Percentiles rank a stretch among this genome's conserved stretches.
Evolutionary conservation across 2,113 vertebrate genomes (phyloP).

Genomic region (Calonectris borealis): DNA sequence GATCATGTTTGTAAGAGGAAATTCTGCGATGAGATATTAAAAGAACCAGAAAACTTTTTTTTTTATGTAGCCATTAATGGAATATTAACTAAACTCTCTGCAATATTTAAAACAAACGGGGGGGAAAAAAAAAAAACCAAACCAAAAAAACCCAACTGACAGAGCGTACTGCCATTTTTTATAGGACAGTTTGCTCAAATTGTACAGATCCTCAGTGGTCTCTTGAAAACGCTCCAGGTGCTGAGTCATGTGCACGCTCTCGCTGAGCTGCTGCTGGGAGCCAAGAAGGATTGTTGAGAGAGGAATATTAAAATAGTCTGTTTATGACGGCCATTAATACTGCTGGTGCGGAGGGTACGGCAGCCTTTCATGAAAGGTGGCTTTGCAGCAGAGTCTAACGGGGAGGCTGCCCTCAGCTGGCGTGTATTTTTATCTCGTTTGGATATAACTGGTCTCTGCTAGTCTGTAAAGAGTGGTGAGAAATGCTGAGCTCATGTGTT

Average conservation of each 20-base stretch:
- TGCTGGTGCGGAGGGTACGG: background rate
- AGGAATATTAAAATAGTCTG: conserved; percentile 17
- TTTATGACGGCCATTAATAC: conserved; percentile 22
- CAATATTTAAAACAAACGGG: background rate
- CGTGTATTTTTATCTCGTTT: background rate
- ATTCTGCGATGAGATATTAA: background rate
- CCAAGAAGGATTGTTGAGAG: background rate
- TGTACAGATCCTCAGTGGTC: background rate
- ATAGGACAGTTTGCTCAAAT: background rate
- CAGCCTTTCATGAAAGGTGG: background rate
- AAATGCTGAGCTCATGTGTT: background rate
- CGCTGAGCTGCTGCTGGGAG: background rate
- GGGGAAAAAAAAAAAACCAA: background rate
- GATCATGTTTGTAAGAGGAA: background rate
- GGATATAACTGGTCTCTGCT: background rate
- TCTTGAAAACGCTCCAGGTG: conserved; percentile 45
- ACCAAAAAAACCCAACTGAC: background rate
- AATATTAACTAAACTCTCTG: background rate
- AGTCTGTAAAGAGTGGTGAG: background rate
- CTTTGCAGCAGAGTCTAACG: background rate
- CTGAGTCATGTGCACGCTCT: conserved; percentile 19
- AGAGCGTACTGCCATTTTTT: background rate
- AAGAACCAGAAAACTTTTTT: background rate
- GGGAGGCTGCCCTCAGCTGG: background rate
- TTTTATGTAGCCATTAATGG: background rate